These are phyloP conservation scores for Hephaestus fuliginosus DNA, from an alignment of 2,797 vertebrate genomes.

Conservation along the genomic window DNA sequence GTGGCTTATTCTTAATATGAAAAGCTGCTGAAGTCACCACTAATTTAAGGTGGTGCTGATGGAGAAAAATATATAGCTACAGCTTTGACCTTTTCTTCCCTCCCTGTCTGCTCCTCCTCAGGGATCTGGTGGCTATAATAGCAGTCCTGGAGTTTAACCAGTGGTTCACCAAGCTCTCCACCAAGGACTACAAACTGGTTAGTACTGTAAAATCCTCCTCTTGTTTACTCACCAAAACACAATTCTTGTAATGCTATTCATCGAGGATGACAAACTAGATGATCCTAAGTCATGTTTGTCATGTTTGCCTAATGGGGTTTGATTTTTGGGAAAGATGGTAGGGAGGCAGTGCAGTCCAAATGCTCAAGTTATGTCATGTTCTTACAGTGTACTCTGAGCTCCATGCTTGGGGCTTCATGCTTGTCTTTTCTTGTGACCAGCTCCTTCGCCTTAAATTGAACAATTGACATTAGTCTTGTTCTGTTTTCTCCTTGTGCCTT, in stretches of 20 bases:
- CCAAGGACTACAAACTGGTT: constrained; percentile 97
- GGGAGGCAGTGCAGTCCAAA: not conserved
- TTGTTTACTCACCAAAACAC: not conserved
- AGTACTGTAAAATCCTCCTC: constrained; percentile 70
- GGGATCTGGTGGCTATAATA: constrained; percentile 97
- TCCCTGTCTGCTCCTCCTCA: constrained; percentile 66
- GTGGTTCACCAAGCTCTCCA: constrained; percentile 97
- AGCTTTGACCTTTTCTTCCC: constrained; percentile 31
- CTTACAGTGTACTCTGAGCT: not conserved
- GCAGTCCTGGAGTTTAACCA: constrained; percentile 97
- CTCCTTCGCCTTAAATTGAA: not conserved
- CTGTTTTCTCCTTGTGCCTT: too few relatives aligned
- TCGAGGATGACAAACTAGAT: not conserved
- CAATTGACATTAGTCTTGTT: too few relatives aligned
- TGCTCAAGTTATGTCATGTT: not conserved
- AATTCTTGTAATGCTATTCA: not conserved
- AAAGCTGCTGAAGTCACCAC: constrained; percentile 12
- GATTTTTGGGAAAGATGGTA: not conserved
- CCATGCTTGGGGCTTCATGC: not conserved
- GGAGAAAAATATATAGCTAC: not conserved
- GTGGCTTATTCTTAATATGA: constrained; percentile 13
- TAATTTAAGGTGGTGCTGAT: not conserved
- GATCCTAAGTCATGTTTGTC: not conserved
- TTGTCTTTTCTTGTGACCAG: not conserved
- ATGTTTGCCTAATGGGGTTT: not conserved